Conservation (phyloP, 2,797 vertebrate genomes). For the Pipistrellus kuhlii region DNA sequence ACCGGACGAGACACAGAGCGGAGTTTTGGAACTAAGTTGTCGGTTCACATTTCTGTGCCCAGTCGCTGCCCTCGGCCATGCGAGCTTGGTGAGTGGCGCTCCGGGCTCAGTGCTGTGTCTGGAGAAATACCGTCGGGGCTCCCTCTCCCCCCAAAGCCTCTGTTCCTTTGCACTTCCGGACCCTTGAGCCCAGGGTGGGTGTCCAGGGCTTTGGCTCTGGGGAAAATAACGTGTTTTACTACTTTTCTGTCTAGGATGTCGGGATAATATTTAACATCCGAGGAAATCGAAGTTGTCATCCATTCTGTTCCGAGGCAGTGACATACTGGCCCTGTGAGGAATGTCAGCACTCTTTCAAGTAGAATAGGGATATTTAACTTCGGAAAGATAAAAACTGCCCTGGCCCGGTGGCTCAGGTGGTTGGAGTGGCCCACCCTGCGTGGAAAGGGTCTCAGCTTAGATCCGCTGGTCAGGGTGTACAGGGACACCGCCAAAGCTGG, state of each 20-base stretch:
- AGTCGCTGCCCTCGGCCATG: not conserved
- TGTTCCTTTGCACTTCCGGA: not conserved
- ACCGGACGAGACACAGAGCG: not conserved
- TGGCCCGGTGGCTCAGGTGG: too few relatives aligned
- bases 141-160: not conserved
- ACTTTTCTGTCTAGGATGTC: not conserved
- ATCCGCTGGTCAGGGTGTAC: not conserved
- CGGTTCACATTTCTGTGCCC: not conserved
- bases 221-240: not conserved
- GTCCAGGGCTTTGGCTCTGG: not conserved
- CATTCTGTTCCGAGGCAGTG: not conserved
- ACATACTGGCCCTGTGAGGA: not conserved
- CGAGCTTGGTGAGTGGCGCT: not conserved
- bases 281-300: not conserved
- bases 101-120: not conserved
- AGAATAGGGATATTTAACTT: conserved; percentile 24
- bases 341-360: not conserved
- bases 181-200: not conserved
- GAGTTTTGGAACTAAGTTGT: conserved; percentile 30
- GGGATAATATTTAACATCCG: conserved; percentile 2
- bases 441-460: not conserved
- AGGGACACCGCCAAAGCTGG: not conserved
- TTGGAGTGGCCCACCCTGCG: not conserved
- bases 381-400: not conserved
- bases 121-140: not conserved